These are phyloP conservation scores for Caenorhabditis sp. DNA, from an alignment of 2,888 invertebrate species.

Conservation along the genomic window DNA sequence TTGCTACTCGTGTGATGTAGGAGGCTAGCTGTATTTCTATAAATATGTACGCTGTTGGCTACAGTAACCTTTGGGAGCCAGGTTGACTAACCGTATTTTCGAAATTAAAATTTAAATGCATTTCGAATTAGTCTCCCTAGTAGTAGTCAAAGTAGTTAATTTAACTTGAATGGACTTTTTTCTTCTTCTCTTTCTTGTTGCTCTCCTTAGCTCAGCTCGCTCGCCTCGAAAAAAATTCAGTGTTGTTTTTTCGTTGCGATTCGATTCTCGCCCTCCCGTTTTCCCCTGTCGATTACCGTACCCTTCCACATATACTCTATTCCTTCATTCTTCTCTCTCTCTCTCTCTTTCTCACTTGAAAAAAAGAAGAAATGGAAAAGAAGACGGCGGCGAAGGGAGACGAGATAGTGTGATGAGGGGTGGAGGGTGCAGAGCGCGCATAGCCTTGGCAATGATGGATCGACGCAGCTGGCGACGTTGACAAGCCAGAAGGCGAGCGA, in stretches of 20 bases:
- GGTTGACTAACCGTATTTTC: too few relatives aligned
- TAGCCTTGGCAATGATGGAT: constrained; percentile 68
- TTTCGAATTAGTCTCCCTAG: too few relatives aligned
- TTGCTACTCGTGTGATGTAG: too few relatives aligned
- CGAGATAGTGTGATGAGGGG: constrained; percentile 1
- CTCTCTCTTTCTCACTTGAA: constrained; percentile 24
- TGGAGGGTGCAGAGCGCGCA: constrained; percentile 14
- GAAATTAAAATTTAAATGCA: neutral
- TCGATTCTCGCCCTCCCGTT: constrained; percentile 18
- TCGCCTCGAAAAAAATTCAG: neutral
- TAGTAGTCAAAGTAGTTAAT: neutral
- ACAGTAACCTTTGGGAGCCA: too few relatives aligned
- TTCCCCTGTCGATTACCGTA: constrained; percentile 44
- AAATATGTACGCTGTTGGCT: too few relatives aligned
- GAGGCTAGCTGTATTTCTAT: too few relatives aligned
- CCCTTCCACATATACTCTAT: too few relatives aligned
- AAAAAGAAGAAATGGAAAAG: constrained; percentile 6
- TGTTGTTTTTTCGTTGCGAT: constrained; percentile 3
- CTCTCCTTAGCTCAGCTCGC: constrained; percentile 1
- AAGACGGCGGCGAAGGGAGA: constrained; percentile 29
- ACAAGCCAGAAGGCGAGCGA: constrained; percentile 42
- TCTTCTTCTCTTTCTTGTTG: constrained; percentile 7
- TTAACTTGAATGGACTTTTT: neutral
- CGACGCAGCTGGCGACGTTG: constrained; percentile 63
- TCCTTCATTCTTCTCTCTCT: constrained; percentile 28